These are phyloP conservation scores for Erebia ligea DNA, from an alignment of 2,888 invertebrate species.

Conservation along the genomic window DNA sequence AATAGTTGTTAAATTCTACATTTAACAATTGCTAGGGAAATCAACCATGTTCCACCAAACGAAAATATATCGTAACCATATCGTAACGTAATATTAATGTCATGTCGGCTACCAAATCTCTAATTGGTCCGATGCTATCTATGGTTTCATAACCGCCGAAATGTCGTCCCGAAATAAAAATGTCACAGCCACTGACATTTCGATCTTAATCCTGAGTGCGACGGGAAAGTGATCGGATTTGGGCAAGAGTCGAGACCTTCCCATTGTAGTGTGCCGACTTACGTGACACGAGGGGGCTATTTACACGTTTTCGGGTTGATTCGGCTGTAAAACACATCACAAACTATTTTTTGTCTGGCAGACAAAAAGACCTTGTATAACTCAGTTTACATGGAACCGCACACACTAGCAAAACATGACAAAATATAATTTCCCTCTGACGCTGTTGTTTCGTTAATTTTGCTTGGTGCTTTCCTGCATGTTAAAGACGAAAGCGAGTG, in stretches of 20 bases:
- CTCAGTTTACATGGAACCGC: too few species aligned
- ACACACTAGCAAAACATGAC: too few species aligned
- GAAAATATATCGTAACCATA: too few species aligned
- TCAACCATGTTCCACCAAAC: too few species aligned
- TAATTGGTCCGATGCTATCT: conserved; percentile 78
- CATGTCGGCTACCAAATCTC: conserved; percentile 54
- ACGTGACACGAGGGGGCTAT: conserved; percentile 16
- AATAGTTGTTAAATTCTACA: too few species aligned
- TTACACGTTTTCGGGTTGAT: not conserved
- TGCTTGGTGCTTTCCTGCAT: too few species aligned
- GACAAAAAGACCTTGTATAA: too few species aligned
- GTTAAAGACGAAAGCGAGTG: too few species aligned
- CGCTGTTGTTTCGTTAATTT: too few species aligned
- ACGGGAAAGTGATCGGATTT: conserved; percentile 74
- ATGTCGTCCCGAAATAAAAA: conserved; percentile 79
- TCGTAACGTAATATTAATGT: conserved; percentile 24
- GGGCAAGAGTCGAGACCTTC: conserved; percentile 40
- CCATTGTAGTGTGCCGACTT: conserved; percentile 38
- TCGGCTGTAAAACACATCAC: not conserved
- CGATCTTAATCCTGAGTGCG: conserved; percentile 68
- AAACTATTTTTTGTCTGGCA: too few species aligned
- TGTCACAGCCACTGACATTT: conserved; percentile 80
- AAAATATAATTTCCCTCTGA: too few species aligned
- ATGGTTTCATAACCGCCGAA: conserved; percentile 67
- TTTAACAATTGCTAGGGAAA: too few species aligned